A percentile compares a stretch with the other conserved stretches of the same genome.
Evolutionary conservation across 2,797 vertebrate genomes (phyloP).

Genomic region (Jordanella pulchra): DNA sequence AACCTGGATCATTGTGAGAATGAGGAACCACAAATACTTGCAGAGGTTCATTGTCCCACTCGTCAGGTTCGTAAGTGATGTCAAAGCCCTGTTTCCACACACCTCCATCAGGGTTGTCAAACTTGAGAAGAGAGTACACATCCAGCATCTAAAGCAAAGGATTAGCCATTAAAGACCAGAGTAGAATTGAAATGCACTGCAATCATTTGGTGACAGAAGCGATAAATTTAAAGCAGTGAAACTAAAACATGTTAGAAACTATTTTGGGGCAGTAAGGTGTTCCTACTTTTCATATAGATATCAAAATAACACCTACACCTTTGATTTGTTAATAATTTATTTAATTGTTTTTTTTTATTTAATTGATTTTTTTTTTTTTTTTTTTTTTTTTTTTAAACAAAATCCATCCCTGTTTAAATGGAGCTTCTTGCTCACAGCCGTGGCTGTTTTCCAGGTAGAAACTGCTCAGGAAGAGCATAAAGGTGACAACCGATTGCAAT

Average conservation of each 20-base stretch:
- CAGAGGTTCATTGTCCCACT: conserved; percentile 90
- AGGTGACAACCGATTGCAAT: neutral
- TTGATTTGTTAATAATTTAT: too few relatives aligned
- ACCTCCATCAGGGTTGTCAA: conserved; percentile 94
- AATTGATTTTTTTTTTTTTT: too few relatives aligned
- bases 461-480: neutral
- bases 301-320: neutral
- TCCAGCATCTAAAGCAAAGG: conserved; percentile 87
- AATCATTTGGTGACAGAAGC: neutral
- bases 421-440: neutral
- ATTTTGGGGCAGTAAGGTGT: too few relatives aligned
- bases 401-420: too few relatives aligned
- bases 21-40: conserved; percentile 97
- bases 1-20: conserved; percentile 97
- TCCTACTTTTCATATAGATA: neutral
- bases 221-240: neutral
- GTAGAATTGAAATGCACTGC: fast-evolving
- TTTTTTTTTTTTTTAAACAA: too few relatives aligned
- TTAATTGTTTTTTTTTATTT: too few relatives aligned
- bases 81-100: conserved; percentile 99
- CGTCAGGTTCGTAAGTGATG: conserved; percentile 88
- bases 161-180: neutral
- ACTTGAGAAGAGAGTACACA: conserved; percentile 89
- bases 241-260: neutral
- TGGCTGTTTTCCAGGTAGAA: neutral